Percentiles rank a stretch among this genome's conserved stretches.
Conservation (phyloP, 2,797 vertebrate species). For the Platyrinchus mystaceus region DNA sequence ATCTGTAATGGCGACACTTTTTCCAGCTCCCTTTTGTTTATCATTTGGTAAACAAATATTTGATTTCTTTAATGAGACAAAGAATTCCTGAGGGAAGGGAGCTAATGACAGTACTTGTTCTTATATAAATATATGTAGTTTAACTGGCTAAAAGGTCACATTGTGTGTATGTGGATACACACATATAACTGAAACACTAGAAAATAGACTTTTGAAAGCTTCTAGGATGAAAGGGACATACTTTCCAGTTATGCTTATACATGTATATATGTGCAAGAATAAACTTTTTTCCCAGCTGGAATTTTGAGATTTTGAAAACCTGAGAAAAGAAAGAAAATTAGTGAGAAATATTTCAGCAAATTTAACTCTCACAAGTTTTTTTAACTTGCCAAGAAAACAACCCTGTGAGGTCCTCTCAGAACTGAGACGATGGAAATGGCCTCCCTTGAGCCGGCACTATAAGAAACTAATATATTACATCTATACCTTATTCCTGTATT, state of each 20-base stretch:
- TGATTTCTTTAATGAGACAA: background rate
- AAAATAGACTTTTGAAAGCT: background rate
- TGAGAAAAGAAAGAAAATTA: background rate
- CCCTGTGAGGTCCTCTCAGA: background rate
- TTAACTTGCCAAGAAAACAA: background rate
- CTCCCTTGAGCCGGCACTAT: background rate
- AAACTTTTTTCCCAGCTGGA: background rate
- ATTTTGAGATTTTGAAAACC: background rate
- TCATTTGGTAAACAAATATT: background rate
- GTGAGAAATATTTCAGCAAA: background rate
- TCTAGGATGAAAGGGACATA: background rate
- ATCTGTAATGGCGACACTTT: background rate
- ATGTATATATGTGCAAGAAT: background rate
- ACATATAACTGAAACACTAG: background rate
- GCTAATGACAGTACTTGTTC: background rate
- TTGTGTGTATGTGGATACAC: background rate
- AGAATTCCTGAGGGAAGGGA: rapidly evolving
- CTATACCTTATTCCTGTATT: background rate
- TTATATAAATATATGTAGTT: background rate
- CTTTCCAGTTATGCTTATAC: background rate
- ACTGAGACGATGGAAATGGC: background rate
- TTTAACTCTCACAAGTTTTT: background rate
- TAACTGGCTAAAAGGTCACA: background rate
- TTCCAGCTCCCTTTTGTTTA: background rate
- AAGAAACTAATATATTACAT: background rate